Evolutionary conservation across 2,888 invertebrate species (phyloP).

Genomic region (Ichneumoninae sp.): DNA sequence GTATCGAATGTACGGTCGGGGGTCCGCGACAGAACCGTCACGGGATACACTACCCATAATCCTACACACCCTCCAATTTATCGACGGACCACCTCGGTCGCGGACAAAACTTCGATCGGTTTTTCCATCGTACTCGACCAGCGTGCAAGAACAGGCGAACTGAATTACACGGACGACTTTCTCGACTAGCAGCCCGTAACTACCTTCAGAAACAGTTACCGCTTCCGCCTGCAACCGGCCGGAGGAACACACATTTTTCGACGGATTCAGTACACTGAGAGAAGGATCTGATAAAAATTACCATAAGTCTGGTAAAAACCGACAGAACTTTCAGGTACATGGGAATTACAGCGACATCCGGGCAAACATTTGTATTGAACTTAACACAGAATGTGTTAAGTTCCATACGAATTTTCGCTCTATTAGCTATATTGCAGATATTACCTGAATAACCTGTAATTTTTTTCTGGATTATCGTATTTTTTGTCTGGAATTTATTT

Average conservation of each 20-base stretch:
- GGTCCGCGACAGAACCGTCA: slow-evolving; percentile 47
- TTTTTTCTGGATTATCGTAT: too few relatives aligned
- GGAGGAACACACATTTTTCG: neutral
- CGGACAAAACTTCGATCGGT: slow-evolving; percentile 49
- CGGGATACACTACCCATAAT: slow-evolving; percentile 52
- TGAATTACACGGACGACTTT: slow-evolving; percentile 11
- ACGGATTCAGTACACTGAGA: too few relatives aligned
- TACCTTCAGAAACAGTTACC: neutral
- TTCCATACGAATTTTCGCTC: too few relatives aligned
- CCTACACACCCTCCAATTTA: slow-evolving; percentile 53
- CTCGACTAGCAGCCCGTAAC: neutral
- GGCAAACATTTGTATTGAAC: too few relatives aligned
- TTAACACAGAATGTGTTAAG: too few relatives aligned
- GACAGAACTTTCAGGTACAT: too few relatives aligned
- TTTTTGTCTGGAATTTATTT: too few relatives aligned
- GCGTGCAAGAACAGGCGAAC: slow-evolving; percentile 10
- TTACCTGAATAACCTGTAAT: too few relatives aligned
- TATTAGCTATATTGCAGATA: too few relatives aligned
- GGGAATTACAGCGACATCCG: too few relatives aligned
- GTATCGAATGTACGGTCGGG: slow-evolving; percentile 66
- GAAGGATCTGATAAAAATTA: too few relatives aligned
- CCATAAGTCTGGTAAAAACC: too few relatives aligned
- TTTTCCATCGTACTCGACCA: neutral
- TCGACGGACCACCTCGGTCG: slow-evolving; percentile 28
- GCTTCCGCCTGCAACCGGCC: neutral